Conservation (phyloP, 2,113 vertebrate species). For the Antechinus stuartii region DNA sequence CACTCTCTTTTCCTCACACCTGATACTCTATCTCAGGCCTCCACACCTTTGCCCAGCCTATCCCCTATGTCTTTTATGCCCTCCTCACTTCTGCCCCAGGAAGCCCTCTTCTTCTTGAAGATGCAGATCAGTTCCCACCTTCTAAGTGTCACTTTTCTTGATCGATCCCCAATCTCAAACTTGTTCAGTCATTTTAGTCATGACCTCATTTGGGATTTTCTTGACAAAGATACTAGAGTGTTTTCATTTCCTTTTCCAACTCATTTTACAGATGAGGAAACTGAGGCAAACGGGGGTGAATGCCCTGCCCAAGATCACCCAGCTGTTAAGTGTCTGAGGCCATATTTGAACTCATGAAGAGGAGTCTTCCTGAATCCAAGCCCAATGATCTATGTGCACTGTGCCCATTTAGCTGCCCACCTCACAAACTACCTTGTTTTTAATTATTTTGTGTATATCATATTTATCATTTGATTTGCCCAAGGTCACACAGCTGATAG, state of each 20-base stretch:
- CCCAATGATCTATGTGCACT: neutral
- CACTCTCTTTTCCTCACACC: neutral
- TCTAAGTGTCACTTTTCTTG: neutral
- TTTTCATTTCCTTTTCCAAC: neutral
- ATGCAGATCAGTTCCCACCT: neutral
- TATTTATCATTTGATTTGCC: neutral
- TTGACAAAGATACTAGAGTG: neutral
- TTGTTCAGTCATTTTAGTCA: neutral
- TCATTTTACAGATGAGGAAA: neutral
- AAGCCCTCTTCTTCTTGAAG: neutral
- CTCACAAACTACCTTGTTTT: neutral
- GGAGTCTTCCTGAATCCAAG: neutral
- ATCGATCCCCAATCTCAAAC: neutral
- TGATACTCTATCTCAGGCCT: neutral
- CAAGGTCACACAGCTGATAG: neutral
- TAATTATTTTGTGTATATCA: neutral
- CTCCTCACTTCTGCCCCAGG: neutral
- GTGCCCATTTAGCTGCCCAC: neutral
- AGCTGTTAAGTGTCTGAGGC: neutral
- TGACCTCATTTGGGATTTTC: neutral
- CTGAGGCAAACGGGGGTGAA: neutral
- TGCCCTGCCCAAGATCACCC: neutral
- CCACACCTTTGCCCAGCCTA: neutral
- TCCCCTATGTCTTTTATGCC: neutral
- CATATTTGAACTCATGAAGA: neutral